phyloP scores from a whole-genome alignment of 1,140 invertebrate species.

The Phortica variegata region DNA sequence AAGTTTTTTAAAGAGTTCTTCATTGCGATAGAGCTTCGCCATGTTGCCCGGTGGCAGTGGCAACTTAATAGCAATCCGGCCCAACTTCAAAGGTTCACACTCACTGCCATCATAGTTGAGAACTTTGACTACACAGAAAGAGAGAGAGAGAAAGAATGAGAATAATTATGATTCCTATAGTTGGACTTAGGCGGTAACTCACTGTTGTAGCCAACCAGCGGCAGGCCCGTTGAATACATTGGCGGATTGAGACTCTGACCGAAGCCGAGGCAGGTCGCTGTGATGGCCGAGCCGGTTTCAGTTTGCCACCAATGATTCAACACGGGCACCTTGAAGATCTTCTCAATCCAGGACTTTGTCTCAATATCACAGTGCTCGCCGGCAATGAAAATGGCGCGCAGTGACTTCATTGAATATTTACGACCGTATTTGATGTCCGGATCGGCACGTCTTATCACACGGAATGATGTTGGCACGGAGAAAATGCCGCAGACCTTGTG shows the following conservation, averaged over 20 bases:
- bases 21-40: conserved; percentile 77
- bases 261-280: conserved; percentile 78
- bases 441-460: conserved; percentile 76
- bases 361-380: conserved; percentile 93
- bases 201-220: conserved; percentile 84
- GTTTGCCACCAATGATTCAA: conserved; percentile 96
- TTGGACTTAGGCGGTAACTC: too few relatives aligned
- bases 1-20: conserved; percentile 76
- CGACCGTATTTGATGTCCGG: conserved; percentile 66
- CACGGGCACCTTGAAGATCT: conserved; percentile 78
- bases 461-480: conserved; percentile 85
- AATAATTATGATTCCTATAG: too few relatives aligned
- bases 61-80: conserved; percentile 79
- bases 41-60: conserved; percentile 87
- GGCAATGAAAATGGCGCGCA: conserved; percentile 82
- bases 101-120: conserved; percentile 70
- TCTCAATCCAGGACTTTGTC: conserved; percentile 83
- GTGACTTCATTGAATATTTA: conserved; percentile 71
- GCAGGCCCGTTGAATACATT: conserved; percentile 71
- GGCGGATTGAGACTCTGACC: conserved; percentile 64
- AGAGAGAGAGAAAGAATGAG: not conserved
- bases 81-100: conserved; percentile 71
- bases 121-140: conserved; percentile 67
- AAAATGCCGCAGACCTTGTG: conserved; percentile 83
- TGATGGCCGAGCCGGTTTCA: conserved; percentile 88